Conservation (phyloP, 1,140 invertebrate genomes). For the Zaprionus capensis region DNA sequence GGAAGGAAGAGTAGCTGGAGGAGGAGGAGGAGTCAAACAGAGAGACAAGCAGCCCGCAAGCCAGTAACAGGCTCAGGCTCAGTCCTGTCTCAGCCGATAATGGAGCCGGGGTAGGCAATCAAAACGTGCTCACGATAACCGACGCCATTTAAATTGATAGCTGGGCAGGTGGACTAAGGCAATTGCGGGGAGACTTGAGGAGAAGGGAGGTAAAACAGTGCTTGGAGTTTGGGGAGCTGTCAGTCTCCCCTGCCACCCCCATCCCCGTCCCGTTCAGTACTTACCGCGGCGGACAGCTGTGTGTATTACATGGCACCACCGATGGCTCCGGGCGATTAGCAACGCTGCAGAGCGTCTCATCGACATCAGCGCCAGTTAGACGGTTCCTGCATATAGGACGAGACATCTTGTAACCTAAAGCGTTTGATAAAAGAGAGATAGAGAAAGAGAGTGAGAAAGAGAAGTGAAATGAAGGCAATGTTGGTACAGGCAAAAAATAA, state of each 20-base stretch:
- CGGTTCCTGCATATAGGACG: conserved; percentile 90
- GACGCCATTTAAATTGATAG: conserved; percentile 76
- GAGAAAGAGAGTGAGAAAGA: conserved; percentile 26
- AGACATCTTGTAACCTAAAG: conserved; percentile 92
- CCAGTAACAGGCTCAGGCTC: conserved; percentile 29
- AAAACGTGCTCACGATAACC: conserved; percentile 78
- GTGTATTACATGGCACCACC: conserved; percentile 92
- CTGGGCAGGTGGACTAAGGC: conserved; percentile 56
- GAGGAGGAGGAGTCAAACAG: not conserved
- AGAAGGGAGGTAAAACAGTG: not conserved
- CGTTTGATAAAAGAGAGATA: conserved; percentile 36
- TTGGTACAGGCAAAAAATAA: conserved; percentile 32
- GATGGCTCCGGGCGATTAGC: conserved; percentile 90
- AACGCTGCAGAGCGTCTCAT: conserved; percentile 91
- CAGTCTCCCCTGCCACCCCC: not conserved
- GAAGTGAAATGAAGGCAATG: conserved; percentile 19
- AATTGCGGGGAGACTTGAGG: not conserved
- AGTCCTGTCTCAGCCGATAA: conserved; percentile 52
- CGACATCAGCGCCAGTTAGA: conserved; percentile 89
- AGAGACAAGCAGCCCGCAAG: conserved; percentile 35
- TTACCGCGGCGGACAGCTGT: conserved; percentile 94
- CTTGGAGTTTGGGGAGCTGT: conserved; percentile 36
- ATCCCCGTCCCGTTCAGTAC: conserved; percentile 67
- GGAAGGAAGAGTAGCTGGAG: not conserved
- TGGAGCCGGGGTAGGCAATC: conserved; percentile 70